These are phyloP conservation scores for Neoascia interrupta DNA, from an alignment of 2,888 invertebrate species.

Conservation along the genomic window DNA sequence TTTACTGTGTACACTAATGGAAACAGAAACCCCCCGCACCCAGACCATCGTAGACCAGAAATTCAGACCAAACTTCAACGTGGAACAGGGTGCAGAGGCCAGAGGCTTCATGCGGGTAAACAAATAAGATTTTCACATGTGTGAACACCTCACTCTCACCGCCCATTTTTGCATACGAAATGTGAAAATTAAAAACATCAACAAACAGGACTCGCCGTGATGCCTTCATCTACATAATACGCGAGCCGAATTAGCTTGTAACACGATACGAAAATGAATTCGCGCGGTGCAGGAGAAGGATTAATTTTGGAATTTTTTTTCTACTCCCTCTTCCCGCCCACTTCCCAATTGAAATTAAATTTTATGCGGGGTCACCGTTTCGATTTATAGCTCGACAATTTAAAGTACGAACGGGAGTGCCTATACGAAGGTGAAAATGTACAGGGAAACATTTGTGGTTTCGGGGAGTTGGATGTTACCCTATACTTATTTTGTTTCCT, in stretches of 20 bases:
- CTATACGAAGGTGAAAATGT: background rate
- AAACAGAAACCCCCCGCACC: too few species aligned
- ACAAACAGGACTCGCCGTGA: conserved; percentile 23
- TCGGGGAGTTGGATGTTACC: background rate
- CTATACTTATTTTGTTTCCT: background rate
- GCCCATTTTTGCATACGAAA: conserved; percentile 8
- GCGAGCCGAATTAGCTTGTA: conserved; percentile 49
- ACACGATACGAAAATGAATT: conserved; percentile 38
- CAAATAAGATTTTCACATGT: conserved; percentile 66
- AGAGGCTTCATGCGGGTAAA: too few species aligned
- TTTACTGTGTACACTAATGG: conserved; percentile 7
- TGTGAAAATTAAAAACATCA: conserved; percentile 36
- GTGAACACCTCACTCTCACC: background rate
- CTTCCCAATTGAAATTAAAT: background rate
- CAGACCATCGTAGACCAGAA: background rate
- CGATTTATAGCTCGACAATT: too few species aligned
- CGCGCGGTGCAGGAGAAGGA: conserved; percentile 12
- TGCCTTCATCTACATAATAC: conserved; percentile 41
- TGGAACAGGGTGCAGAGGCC: too few species aligned
- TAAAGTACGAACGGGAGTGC: background rate
- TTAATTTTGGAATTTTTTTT: conserved; percentile 18
- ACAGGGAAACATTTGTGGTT: background rate
- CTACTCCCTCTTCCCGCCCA: background rate
- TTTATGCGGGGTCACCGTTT: conserved; percentile 11
- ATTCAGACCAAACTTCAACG: too few species aligned